Evolutionary conservation across 2,797 vertebrate species (phyloP).

Genomic region (Rhinoraja longicauda): DNA sequence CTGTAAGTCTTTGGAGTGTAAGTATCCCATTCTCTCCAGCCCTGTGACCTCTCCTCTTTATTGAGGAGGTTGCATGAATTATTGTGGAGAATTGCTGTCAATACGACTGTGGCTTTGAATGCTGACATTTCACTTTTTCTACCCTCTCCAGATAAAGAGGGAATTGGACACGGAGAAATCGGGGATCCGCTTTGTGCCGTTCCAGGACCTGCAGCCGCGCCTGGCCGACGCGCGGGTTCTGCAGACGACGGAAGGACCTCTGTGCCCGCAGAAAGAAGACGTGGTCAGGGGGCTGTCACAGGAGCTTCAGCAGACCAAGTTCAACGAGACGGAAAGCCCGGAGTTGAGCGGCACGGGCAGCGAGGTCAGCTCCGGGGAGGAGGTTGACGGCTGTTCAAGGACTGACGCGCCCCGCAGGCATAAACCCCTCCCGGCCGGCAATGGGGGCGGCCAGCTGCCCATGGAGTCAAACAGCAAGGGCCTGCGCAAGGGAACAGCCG

Average conservation of each 20-base stretch:
- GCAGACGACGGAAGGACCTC: not conserved
- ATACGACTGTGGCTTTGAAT: not conserved
- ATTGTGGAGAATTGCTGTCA: not conserved
- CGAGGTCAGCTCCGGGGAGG: conserved; percentile 42
- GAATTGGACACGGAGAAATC: conserved; percentile 66
- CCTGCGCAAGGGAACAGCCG: conserved; percentile 64
- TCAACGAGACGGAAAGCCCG: conserved; percentile 14
- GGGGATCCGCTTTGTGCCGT: conserved; percentile 69
- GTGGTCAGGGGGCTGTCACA: not conserved
- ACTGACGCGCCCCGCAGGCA: not conserved
- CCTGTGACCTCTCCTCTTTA: not conserved
- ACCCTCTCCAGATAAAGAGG: conserved; percentile 62
- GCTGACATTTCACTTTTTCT: not conserved
- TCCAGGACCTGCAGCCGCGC: conserved; percentile 63
- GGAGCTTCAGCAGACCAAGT: conserved; percentile 3
- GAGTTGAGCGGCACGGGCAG: conserved; percentile 41
- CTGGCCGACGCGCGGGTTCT: not conserved
- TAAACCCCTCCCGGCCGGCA: not conserved
- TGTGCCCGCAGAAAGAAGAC: not conserved
- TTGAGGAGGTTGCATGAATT: not conserved
- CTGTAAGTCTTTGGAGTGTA: too few relatives aligned
- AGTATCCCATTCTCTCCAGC: too few relatives aligned
- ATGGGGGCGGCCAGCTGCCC: conserved; percentile 47
- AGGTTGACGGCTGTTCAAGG: not conserved
- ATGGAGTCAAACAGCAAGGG: conserved; percentile 62